Base-by-base conservation (phyloP, 2,113 vertebrate genomes). In the Lepus timidus region DNA sequence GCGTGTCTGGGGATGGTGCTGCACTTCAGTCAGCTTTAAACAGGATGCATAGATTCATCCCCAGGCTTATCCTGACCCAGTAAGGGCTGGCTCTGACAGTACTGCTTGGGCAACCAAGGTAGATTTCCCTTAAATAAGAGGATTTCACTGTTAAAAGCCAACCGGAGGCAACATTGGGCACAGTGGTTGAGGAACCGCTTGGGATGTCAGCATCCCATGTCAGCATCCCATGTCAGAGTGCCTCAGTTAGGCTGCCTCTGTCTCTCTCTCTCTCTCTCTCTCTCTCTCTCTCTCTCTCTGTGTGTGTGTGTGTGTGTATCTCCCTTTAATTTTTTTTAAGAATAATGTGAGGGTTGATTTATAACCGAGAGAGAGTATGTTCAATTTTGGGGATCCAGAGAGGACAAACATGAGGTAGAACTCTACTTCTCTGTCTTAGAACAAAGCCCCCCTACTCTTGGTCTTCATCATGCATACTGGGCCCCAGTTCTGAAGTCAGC, bases 21-120 rank as follows among this genome's bases (percentile, higher is more conserved):
- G 22, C 20, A 29, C 52, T 92, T 75, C 58, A 94, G 27, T 92
- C 88, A 79, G 33, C 58, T 88, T 94, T 92, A 90, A 88, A 67
- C 80, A 52, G 94, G 84, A 96, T 31, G 16, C n/a, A 65, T 3
- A 9, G 79, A 73, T 86, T 93, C 70, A 16, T 80, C 44, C 85
- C 31, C 3, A 8, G 84, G 75, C 88, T 95, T 31, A 20, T 14
- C 22, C 70, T 90, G 82, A 90, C 74, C 73, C 82, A 86, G 36
- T 62, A 25, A 79, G 80, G 67, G 9, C 51, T 14, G 64, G 65
- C 12, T 19, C 88, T 70, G 27, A 6, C 4, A 9, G 2, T 6
- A 8, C 3, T 85, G 7, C 76, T 86, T 65, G 58, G 11, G 23
- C 31, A 49, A 82, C n/a, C 9, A 80, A 62, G 13, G 31, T 75